Base-by-base conservation (phyloP, 1,140 invertebrate species). In the Leguminivora glycinivorella region DNA sequence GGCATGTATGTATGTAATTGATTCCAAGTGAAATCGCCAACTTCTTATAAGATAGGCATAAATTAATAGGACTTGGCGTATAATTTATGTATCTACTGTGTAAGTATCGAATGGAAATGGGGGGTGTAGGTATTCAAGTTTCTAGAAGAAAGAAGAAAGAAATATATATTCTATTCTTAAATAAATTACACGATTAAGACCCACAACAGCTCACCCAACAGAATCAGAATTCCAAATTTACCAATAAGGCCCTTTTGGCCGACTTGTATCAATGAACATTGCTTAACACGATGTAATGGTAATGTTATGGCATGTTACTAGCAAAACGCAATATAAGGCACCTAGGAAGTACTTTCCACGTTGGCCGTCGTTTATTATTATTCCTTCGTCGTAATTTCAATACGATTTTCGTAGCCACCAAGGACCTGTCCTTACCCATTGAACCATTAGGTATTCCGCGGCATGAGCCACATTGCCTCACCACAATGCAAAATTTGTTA, bases 331-430 rank as follows among this genome's bases (percentile, higher is more conserved):
- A 63, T 67, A 72, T 72, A 70, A 43, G 67, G 68, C 56, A 56
- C 34, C 47, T 40, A 25, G 43, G 47, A 69, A 70, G 74, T 79
- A 83, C 88, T 88, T 89, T 89, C 86, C 74, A 76, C 83, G 76
- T 79, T 77, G 68, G 76, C 80, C 80, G 80, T 75, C 81, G 79
- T 81, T 82, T 82, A 84, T 91, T 91, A 81, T 85, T 91, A 91
- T 91, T 89, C 89, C 68, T 84, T 75, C 77, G 81, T 75, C 85
- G 88, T 91, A 67, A 25, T 84, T 87, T 85, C 83, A 83, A 88
- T 88, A 87, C 86, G 84, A 86, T 85, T 91, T 91, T 90, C 84
- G 87, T 87, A 87, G 83, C 83, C 84, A 91, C 87, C 88, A 91
- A 91, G 87, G 89, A 87, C 82, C 85, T 82, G 83, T 87, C 83